These are phyloP conservation scores for Pseudorectes ferrugineus DNA, from an alignment of 2,113 vertebrate genomes.

Conservation along the genomic window DNA sequence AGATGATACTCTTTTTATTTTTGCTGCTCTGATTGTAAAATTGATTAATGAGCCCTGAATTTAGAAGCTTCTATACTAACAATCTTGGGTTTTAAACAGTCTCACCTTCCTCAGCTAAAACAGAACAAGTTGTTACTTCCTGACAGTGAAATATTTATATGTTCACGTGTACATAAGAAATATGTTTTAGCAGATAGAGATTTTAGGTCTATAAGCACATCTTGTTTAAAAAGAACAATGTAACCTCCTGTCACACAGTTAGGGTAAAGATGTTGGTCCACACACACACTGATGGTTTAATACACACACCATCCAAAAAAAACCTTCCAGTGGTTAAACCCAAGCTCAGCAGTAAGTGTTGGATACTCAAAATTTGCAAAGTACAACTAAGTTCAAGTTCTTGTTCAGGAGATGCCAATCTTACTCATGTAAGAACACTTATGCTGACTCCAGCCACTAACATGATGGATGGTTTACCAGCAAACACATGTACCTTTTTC, in stretches of 20 bases:
- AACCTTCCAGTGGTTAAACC: neutral
- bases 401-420: neutral
- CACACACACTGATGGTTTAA: neutral
- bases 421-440: neutral
- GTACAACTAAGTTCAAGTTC: neutral
- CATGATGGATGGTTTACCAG: neutral
- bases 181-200: neutral
- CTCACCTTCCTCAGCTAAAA: neutral
- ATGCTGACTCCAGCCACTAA: neutral
- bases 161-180: neutral
- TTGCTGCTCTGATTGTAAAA: slow-evolving; percentile 37
- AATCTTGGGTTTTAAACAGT: neutral
- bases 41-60: slow-evolving; percentile 42
- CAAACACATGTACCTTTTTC: neutral
- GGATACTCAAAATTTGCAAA: neutral
- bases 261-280: neutral
- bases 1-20: slow-evolving; percentile 5
- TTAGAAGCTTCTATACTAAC: slow-evolving; percentile 8
- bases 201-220: neutral
- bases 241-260: neutral
- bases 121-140: neutral
- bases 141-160: neutral
- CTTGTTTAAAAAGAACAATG: neutral
- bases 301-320: neutral
- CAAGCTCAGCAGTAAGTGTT: neutral